Evolutionary conservation across 2,797 vertebrate species (phyloP), one percentile per base, ranked within the genome.

Genomic region (Darevskia mixta): DNA sequence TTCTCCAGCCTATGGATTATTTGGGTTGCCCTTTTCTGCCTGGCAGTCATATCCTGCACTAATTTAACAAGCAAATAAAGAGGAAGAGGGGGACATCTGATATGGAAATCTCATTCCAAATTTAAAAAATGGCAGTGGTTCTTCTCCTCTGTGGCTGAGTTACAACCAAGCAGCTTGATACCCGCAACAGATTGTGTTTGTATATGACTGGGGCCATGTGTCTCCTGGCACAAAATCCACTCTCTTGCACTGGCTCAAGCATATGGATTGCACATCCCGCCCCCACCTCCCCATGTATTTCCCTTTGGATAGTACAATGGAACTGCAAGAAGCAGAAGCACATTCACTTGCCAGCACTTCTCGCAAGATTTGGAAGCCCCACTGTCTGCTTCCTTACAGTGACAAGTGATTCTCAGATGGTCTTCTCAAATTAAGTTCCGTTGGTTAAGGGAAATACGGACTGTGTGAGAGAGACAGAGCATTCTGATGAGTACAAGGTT

Each of bases 41-140:
- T 85, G 67, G 86, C 80, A 87, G 17, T 77, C 32, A 17, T 4
- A n/a, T 73, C 29, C 41, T 88, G 69, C 71, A 79, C 10, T 83
- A 69, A 83, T 88, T 83, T 71, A 69, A 88, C 45, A 76, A 55
- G 78, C 64, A 67, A 66, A 88, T 77, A 61, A 88, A 88, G 76
- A 69, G 49, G 78, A 67, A 89, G 58, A 55, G 55, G 17, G 15
- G 49, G 81, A 81, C 76, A 85, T 88, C 49, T 85, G 87, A 85
- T 41, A 49, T 29, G 25, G 55, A 88, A 72, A 79, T n/a, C 23
- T 17, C n/a, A 77, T 66, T 86, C 78, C 78, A 75, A 86, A 75
- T n/a, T n/a, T 45, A n/a, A 64, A n/a, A 45, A n/a, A 81, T 80
- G 69, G 78, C 88, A 82, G 38, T 49, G n/a, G 20, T 43, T 81